Percentiles rank a stretch among this genome's conserved stretches.
Conservation (phyloP, 2,888 invertebrate species). For the Callosobruchus maculatus region DNA sequence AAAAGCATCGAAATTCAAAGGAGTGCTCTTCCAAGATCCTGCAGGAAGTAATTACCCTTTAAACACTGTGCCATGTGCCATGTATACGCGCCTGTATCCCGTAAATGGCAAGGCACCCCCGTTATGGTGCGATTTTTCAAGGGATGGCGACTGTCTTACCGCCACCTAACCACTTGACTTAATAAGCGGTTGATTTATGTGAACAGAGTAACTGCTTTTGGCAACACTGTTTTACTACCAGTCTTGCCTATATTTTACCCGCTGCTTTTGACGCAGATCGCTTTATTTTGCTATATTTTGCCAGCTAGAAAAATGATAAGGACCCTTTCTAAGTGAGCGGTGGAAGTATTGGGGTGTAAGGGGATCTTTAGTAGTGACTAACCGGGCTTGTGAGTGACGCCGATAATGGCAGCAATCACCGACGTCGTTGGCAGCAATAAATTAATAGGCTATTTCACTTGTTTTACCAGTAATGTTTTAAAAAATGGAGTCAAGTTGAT, state of each 20-base stretch:
- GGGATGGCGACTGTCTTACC: constrained; percentile 27
- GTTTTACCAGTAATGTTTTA: no score
- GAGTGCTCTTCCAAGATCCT: no score
- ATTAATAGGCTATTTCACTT: no score
- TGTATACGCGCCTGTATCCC: background rate
- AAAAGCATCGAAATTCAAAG: no score
- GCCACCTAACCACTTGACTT: constrained; percentile 47
- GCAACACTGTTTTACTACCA: constrained; percentile 46
- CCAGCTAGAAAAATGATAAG: background rate
- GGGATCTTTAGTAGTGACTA: background rate
- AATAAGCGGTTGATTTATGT: constrained; percentile 49
- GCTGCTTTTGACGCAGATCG: constrained; percentile 3
- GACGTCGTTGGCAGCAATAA: no score
- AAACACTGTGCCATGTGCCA: background rate
- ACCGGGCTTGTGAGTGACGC: no score
- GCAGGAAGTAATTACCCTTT: background rate
- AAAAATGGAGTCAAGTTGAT: no score
- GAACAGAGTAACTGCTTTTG: constrained; percentile 45
- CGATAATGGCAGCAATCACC: no score
- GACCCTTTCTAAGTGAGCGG: background rate
- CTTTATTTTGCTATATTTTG: constrained; percentile 4
- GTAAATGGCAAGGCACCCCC: background rate
- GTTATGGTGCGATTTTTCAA: background rate
- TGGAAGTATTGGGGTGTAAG: background rate
- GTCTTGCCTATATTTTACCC: constrained; percentile 29